phyloP scores from a whole-genome alignment of 2,797 vertebrate species.

The Remorina albescens region DNA sequence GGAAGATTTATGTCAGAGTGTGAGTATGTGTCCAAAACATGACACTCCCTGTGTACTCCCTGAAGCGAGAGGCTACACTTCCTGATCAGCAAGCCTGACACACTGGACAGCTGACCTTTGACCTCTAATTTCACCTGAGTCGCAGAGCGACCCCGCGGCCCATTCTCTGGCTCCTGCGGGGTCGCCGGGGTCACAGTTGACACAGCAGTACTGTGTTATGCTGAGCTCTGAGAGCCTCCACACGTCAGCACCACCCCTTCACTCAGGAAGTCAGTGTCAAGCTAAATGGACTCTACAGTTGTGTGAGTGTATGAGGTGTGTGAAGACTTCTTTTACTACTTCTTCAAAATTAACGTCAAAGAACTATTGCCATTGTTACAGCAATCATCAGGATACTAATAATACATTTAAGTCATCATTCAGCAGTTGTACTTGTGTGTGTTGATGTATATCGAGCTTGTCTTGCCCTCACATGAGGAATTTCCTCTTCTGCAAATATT shows the following conservation, averaged over 20 bases:
- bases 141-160: constrained; percentile 59
- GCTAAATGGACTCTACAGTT: constrained; percentile 49
- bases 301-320: constrained; percentile 19
- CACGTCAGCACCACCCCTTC: constrained; percentile 71
- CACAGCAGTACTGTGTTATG: constrained; percentile 85
- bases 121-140: constrained; percentile 79
- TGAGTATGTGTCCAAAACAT: constrained; percentile 78
- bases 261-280: constrained; percentile 79
- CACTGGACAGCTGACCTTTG: constrained; percentile 80
- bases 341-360: background rate
- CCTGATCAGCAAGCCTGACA: constrained; percentile 83
- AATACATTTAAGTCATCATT: constrained; percentile 1
- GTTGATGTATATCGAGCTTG: constrained; percentile 5
- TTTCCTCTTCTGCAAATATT: constrained; percentile 47
- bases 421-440: background rate
- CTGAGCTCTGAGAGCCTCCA: constrained; percentile 75
- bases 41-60: constrained; percentile 81
- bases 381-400: background rate
- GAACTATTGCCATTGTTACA: background rate
- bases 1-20: constrained; percentile 79
- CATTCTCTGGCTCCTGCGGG: constrained; percentile 68
- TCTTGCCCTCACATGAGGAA: constrained; percentile 32
- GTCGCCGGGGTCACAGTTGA: constrained; percentile 80
- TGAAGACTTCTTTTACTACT: constrained; percentile 1
- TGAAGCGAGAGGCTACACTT: constrained; percentile 80